Conservation (phyloP, 2,888 invertebrate species). For the Calameuta pallipes region DNA sequence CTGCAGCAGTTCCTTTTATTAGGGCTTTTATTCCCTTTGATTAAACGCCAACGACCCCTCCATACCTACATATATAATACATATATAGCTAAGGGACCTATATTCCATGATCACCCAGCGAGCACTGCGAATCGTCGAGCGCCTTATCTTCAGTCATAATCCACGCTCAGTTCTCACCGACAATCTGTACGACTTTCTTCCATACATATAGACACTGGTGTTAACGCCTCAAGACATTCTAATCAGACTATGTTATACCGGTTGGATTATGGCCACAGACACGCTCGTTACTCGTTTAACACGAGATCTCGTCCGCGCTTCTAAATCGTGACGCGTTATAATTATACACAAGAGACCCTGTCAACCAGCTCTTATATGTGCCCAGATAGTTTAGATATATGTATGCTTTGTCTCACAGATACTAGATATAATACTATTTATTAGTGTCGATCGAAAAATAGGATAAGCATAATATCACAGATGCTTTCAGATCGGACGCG, state of each 20-base stretch:
- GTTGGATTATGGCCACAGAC: background rate
- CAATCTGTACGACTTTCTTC: slow-evolving; percentile 1
- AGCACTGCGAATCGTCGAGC: background rate
- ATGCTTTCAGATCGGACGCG: too few species aligned
- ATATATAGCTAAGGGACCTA: too few species aligned
- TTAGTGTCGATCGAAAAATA: too few species aligned
- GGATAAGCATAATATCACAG: too few species aligned
- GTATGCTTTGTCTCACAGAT: too few species aligned
- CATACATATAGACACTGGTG: background rate
- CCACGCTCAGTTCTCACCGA: background rate
- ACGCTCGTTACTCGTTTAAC: background rate
- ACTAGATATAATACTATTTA: too few species aligned
- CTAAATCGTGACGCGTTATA: too few species aligned
- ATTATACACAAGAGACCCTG: too few species aligned
- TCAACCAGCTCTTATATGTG: too few species aligned
- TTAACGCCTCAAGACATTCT: background rate
- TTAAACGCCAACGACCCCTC: slow-evolving; percentile 20
- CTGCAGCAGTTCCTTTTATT: slow-evolving; percentile 21
- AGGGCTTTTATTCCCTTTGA: slow-evolving; percentile 28
- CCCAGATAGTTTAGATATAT: too few species aligned
- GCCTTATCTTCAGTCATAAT: background rate
- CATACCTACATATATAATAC: too few species aligned
- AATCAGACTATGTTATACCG: background rate
- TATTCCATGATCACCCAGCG: background rate
- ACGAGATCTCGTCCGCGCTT: background rate